Evolutionary conservation across 53 echinoderm and acorn worm genomes (phyloP), one percentile per base, ranked within the genome.

Genomic region (Echinarachnius parma): DNA sequence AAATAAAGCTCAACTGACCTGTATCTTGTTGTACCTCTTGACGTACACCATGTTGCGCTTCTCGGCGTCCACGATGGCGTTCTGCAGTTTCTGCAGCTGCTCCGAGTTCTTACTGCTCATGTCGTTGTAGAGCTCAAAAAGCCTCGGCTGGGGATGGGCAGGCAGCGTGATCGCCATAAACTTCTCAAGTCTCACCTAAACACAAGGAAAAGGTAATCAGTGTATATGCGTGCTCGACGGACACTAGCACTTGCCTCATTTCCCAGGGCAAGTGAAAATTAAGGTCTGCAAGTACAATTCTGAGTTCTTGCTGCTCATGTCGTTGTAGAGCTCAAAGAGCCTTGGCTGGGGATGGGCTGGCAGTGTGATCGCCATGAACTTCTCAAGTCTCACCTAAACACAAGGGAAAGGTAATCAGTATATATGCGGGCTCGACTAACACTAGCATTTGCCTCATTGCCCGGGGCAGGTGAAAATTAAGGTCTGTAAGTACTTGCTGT

Each of bases 21-120:
- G 95, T 23, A 95, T 75, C 50, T 95, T 91, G 55, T 95, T 95
- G 77, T 91, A 95, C 33, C 95, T 76, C 69, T 91, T 95, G 30
- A 95, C 85, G 54, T 95, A 95, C 5, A 85, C 85, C 91, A 91
- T 95, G 18, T 87, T 84, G 24, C 85, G 75, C 56, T 81, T 95
- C 76, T 95, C 95, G 16, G 87, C 90, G 49, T 95, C 95, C 0
- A 95, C 91, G 2, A 95, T 80, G 68, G 79, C 82, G 56, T 84
- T 90, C 77, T 95, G 95, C 13, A 95, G 35, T 68, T 84, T 84
- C 49, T 91, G 90, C 74, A 91, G 75, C 35, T 87, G 87, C 14
- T 84, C 87, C 0, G 90, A 60, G 61, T 87, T 95, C 76, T 61
- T 61, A 25, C 61, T 48, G 28, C 56, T 72, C 57, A 56, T 37